Base-by-base conservation (phyloP, 2,113 vertebrate species). In the Conger conger region DNA sequence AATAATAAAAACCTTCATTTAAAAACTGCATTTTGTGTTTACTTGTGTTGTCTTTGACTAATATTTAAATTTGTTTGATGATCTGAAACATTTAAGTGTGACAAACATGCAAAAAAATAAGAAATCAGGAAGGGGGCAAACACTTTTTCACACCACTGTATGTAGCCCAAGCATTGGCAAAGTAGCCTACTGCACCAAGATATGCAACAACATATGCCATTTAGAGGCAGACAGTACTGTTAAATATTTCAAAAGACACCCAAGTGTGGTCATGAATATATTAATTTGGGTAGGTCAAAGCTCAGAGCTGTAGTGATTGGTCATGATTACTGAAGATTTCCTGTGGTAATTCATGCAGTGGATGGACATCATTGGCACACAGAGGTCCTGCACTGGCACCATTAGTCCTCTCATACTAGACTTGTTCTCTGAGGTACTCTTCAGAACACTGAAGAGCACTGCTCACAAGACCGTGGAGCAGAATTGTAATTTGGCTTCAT, bases 301-400 rank as follows among this genome's bases (percentile, higher is more conserved):
- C n/a, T 73, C 68, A 73, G 68, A 33, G 68, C 68, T 73, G 68
- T 73, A 73, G n/a, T 73, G 68, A 73, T 73, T 73, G 68, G 68
- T 33, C 9, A 33, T 73, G 68, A 73, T 73, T 33, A 33, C 68
- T 30, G 68, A 73, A 73, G 68, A 30, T 73, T n/a, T 73, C n/a
- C 68, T 73, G 27, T 33, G 27, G n/a, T 73, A 13, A 73, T 73
- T 73, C 68, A 73, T 33, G n/a, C 27, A 30, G 68, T 13, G n/a
- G 68, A 73, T 73, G 68, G 68, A 30, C n/a, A 30, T 73, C n/a
- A 73, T n/a, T 30, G 27, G 27, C 68, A 73, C 27, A 13, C n/a
- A 33, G 68, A 73, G 27, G 9, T 33, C 68, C 68, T 73, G 27
- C 68, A 73, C n/a, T 73, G 57, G n/a, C 33, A 30, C 9, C 68